Conservation (phyloP, 1,140 invertebrate genomes). For the Pseudomyrmex flavicornis region DNA sequence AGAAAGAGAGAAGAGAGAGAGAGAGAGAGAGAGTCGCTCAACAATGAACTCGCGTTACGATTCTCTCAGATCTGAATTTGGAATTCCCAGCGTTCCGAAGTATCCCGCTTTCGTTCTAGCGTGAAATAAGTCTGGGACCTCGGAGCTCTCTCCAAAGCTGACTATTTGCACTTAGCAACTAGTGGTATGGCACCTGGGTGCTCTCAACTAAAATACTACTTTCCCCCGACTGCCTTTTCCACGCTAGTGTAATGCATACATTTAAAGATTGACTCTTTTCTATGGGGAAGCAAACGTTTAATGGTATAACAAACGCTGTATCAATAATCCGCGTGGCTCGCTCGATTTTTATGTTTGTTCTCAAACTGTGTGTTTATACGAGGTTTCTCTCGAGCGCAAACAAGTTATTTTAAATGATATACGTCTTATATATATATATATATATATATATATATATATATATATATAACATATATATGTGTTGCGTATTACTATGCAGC, state of each 20-base stretch:
- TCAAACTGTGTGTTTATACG: neutral
- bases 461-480: no score
- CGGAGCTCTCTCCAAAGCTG: conserved; percentile 66
- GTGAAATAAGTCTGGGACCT: conserved; percentile 80
- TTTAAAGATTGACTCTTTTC: conserved; percentile 61
- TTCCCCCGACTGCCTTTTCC: conserved; percentile 67
- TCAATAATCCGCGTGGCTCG: neutral
- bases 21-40: conserved; percentile 41
- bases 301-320: conserved; percentile 10
- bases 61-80: conserved; percentile 71
- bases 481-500: neutral
- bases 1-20: conserved; percentile 41
- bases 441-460: rapidly evolving
- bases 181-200: conserved; percentile 74
- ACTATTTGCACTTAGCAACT: conserved; percentile 80
- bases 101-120: conserved; percentile 74
- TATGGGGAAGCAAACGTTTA: conserved; percentile 23
- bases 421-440: no score
- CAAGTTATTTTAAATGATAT: no score
- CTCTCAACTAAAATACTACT: conserved; percentile 74
- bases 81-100: conserved; percentile 71
- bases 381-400: no score
- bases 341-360: neutral
- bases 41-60: conserved; percentile 66
- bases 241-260: conserved; percentile 61